These are phyloP conservation scores for Drosophila auraria DNA, from an alignment of 1,140 invertebrate genomes.

Conservation along the genomic window DNA sequence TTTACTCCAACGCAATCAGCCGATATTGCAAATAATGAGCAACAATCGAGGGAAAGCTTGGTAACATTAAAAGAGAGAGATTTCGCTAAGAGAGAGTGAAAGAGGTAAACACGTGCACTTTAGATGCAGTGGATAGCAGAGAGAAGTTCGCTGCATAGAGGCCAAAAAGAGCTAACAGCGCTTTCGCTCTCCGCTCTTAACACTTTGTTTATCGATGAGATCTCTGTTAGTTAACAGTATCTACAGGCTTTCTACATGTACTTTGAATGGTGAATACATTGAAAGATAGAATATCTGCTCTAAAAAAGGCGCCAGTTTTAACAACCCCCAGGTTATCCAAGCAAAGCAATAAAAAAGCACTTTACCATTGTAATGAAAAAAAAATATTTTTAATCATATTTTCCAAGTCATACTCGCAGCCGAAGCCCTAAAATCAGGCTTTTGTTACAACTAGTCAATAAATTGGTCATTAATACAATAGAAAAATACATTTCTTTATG, in stretches of 20 bases:
- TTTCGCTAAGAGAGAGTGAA: background rate
- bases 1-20: background rate
- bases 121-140: background rate
- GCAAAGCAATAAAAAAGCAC: background rate
- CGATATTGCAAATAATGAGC: background rate
- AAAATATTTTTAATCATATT: conserved; percentile 35
- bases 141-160: background rate
- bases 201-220: background rate
- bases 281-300: too few species aligned
- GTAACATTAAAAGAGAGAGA: background rate
- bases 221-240: conserved; percentile 9
- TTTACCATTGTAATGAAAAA: conserved; percentile 13
- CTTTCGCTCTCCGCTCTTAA: background rate
- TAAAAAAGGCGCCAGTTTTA: too few species aligned
- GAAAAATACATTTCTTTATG: conserved; percentile 50
- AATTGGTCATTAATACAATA: conserved; percentile 56
- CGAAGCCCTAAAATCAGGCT: conserved; percentile 30
- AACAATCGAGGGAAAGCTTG: background rate
- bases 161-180: background rate
- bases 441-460: conserved; percentile 54
- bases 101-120: background rate
- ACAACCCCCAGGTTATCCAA: background rate
- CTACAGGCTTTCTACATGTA: background rate
- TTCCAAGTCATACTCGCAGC: conserved; percentile 42
- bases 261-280: too few species aligned